Evolutionary conservation across 1,140 invertebrate species (phyloP).

Genomic region (Brachionus koreanus): DNA sequence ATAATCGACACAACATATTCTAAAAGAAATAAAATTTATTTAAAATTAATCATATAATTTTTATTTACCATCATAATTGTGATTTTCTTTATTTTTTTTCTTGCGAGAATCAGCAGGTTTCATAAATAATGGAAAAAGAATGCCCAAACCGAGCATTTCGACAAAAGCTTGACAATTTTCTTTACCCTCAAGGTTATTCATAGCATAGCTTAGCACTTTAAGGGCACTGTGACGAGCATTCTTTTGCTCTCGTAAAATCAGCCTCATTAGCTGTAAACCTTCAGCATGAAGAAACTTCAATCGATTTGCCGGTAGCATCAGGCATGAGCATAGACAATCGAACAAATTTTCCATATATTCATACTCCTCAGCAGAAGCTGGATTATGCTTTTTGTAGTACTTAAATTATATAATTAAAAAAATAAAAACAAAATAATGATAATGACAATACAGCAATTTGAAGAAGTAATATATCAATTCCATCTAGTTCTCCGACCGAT

Average conservation of each 20-base stretch:
- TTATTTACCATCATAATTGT: slow-evolving; percentile 31
- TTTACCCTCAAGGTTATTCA: slow-evolving; percentile 82
- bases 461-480: slow-evolving; percentile 90
- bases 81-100: background rate
- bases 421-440: slow-evolving; percentile 50
- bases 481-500: slow-evolving; percentile 81
- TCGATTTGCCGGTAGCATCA: slow-evolving; percentile 80
- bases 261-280: slow-evolving; percentile 88
- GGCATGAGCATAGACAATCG: slow-evolving; percentile 84
- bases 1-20: slow-evolving; percentile 93
- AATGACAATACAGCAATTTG: slow-evolving; percentile 72
- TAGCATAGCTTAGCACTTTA: slow-evolving; percentile 92
- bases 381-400: slow-evolving; percentile 91
- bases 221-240: slow-evolving; percentile 89
- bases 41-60: background rate
- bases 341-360: slow-evolving; percentile 99
- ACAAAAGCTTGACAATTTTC: slow-evolving; percentile 98
- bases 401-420: slow-evolving; percentile 52
- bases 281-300: slow-evolving; percentile 88
- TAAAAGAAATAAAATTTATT: slow-evolving; percentile 52
- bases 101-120: slow-evolving; percentile 78
- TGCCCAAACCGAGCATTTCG: slow-evolving; percentile 90
- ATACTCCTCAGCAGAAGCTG: slow-evolving; percentile 79
- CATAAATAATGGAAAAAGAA: slow-evolving; percentile 97
- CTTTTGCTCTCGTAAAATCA: slow-evolving; percentile 97